phyloP scores from a whole-genome alignment of 2,113 vertebrate genomes.

The Calyptommatus sinebrachiatus region DNA sequence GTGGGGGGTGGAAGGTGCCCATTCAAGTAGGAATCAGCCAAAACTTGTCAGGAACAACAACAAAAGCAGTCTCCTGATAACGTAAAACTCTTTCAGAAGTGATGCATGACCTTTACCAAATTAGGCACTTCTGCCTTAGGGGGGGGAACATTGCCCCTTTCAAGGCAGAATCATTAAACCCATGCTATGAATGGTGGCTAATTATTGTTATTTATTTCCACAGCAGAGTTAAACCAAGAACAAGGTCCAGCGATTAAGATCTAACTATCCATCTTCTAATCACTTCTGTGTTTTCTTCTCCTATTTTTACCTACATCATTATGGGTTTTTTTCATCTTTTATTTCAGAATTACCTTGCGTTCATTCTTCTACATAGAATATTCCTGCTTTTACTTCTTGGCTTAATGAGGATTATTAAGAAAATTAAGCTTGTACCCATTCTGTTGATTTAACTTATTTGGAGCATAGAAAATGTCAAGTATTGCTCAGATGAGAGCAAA shows the following conservation, averaged over 20 bases:
- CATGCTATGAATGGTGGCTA: neutral
- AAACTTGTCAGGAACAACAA: too few relatives aligned
- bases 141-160: neutral
- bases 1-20: too few relatives aligned
- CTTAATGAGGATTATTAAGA: slow-evolving; percentile 8
- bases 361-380: neutral
- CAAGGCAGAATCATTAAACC: neutral
- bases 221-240: neutral
- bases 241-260: neutral
- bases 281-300: neutral
- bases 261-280: neutral
- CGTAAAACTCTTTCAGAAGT: too few relatives aligned
- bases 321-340: neutral
- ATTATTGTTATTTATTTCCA: neutral
- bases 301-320: neutral
- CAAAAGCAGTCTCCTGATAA: too few relatives aligned
- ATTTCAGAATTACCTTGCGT: slow-evolving; percentile 1
- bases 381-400: neutral
- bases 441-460: slow-evolving; percentile 11
- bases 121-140: neutral
- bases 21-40: too few relatives aligned
- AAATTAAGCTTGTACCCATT: slow-evolving; percentile 5
- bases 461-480: slow-evolving; percentile 7
- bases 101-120: neutral
- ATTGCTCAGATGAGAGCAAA: neutral